Percentiles rank a stretch among this genome's conserved stretches.
Evolutionary conservation across 2,113 vertebrate species (phyloP).

Genomic region (Amazona vittata): DNA sequence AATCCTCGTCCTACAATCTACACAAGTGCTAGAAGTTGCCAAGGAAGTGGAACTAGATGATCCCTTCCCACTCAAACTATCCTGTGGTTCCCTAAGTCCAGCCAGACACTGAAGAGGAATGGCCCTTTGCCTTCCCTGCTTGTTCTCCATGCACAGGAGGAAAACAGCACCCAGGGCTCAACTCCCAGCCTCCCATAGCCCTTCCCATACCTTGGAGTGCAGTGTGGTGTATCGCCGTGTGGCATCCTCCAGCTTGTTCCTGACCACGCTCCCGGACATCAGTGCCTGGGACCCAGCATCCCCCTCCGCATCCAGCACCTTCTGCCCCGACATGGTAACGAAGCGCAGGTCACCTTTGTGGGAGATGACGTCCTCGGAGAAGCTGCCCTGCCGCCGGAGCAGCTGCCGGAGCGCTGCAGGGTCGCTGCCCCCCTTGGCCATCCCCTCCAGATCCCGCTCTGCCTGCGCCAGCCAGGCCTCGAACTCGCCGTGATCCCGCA

Average conservation of each 20-base stretch:
- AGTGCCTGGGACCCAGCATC: constrained; percentile 53
- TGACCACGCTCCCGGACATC: constrained; percentile 79
- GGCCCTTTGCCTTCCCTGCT: neutral
- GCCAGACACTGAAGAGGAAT: neutral
- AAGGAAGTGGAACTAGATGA: neutral
- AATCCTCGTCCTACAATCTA: neutral
- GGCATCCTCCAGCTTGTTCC: constrained; percentile 84
- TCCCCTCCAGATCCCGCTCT: constrained; percentile 81
- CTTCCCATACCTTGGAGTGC: constrained; percentile 83
- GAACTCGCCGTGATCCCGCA: constrained; percentile 86
- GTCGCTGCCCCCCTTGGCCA: constrained; percentile 74
- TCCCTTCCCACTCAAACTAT: neutral
- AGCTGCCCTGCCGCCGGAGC: constrained; percentile 74
- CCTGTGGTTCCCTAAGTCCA: neutral
- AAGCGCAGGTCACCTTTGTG: constrained; percentile 97
- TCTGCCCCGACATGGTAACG: constrained; percentile 94
- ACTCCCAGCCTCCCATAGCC: neutral
- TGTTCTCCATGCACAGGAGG: rapidly evolving
- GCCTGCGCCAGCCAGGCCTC: constrained; percentile 87
- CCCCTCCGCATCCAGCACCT: constrained; percentile 85
- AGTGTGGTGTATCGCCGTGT: constrained; percentile 85
- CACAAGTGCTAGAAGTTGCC: rapidly evolving
- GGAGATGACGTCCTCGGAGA: constrained; percentile 93
- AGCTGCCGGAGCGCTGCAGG: constrained; percentile 74
- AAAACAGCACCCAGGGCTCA: neutral